Percentiles rank a stretch among this genome's conserved stretches.
Evolutionary conservation across 2,888 invertebrate genomes (phyloP).

Genomic region (Tenodera sinensis): DNA sequence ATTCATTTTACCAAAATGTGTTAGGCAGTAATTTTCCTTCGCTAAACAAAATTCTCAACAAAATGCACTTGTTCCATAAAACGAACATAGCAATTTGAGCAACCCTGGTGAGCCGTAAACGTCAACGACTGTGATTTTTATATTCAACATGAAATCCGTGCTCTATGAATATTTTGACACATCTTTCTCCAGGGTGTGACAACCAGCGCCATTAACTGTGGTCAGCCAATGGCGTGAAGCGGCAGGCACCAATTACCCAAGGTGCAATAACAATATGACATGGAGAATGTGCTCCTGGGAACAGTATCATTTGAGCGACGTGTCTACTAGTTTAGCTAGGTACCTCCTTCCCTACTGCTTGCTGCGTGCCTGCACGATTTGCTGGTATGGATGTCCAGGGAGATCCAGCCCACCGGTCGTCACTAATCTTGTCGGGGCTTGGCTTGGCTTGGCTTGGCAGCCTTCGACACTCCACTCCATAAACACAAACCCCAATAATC

Average conservation of each 20-base stretch:
- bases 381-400: not conserved
- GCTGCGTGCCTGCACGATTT: not conserved
- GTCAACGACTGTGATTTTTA: too few relatives aligned
- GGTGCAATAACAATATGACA: not conserved
- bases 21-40: too few relatives aligned
- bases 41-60: too few relatives aligned
- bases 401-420: too few relatives aligned
- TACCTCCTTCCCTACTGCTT: not conserved
- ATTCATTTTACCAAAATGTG: too few relatives aligned
- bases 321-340: not conserved
- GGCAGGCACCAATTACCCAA: not conserved
- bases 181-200: not conserved
- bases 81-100: too few relatives aligned
- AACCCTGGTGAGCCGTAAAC: too few relatives aligned
- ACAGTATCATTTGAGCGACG: not conserved
- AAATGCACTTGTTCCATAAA: too few relatives aligned
- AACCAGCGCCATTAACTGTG: not conserved
- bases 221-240: not conserved
- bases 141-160: not conserved
- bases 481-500: too few relatives aligned
- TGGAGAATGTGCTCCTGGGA: not conserved
- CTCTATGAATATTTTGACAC: not conserved
- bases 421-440: not conserved
- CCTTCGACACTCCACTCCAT: too few relatives aligned
- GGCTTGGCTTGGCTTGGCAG: too few relatives aligned